A percentile compares a stretch with the other conserved stretches of the same genome.
phyloP scores from a whole-genome alignment of 2,888 invertebrate genomes.

The Oligia latruncula region DNA sequence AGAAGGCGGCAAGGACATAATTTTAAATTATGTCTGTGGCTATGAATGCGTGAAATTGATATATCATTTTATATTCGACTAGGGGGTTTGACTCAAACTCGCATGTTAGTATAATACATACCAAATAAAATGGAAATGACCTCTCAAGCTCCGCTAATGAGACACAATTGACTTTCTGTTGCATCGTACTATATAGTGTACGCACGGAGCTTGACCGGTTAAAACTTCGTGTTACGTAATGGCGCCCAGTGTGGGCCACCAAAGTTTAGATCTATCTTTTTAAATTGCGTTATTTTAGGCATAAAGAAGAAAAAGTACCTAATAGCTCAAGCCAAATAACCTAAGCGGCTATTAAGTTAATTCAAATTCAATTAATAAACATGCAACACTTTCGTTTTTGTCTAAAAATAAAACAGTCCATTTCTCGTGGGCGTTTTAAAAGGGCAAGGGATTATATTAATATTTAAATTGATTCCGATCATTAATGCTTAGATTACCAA shows the following conservation, averaged over 20 bases:
- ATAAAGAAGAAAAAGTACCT: not conserved
- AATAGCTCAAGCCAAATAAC: not conserved
- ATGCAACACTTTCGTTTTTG: not conserved
- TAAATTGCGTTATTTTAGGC: not conserved
- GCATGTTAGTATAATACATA: not conserved
- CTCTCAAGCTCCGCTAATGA: too few relatives aligned
- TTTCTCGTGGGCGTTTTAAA: slow-evolving; percentile 11
- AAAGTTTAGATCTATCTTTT: too few relatives aligned
- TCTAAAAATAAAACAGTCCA: slow-evolving; percentile 18
- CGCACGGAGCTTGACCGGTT: not conserved
- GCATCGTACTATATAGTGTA: too few relatives aligned
- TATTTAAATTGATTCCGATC: slow-evolving; percentile 52
- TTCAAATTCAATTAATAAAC: slow-evolving; percentile 3
- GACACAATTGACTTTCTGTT: too few relatives aligned
- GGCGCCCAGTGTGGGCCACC: slow-evolving; percentile 12
- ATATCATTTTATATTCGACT: slow-evolving; percentile 31
- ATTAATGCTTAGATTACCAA: slow-evolving; percentile 31
- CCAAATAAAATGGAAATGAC: not conserved
- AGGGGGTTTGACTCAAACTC: not conserved
- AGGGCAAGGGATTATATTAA: slow-evolving; percentile 36
- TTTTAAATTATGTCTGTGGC: slow-evolving; percentile 16
- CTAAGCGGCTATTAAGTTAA: too few relatives aligned
- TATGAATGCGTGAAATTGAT: slow-evolving; percentile 37
- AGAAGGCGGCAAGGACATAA: slow-evolving; percentile 1
- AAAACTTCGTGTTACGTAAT: not conserved